Percentiles rank a stretch among this genome's conserved stretches.
phyloP scores from a whole-genome alignment of 2,113 vertebrate species.

The Carassius gibelio region DNA sequence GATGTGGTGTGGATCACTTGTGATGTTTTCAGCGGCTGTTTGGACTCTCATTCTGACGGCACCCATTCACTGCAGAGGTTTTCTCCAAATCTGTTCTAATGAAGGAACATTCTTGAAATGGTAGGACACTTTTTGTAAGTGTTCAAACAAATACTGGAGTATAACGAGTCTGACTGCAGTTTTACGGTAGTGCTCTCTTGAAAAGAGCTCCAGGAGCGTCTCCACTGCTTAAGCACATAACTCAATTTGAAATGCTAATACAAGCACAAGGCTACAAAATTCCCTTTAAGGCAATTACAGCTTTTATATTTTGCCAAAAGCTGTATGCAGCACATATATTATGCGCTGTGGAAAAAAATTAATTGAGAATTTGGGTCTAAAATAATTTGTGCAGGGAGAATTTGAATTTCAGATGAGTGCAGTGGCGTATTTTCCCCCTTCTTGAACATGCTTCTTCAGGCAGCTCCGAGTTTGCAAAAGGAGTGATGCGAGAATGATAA shows the following conservation, averaged over 20 bases:
- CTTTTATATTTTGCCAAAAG: constrained; percentile 59
- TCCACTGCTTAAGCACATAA: constrained; percentile 70
- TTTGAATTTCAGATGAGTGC: constrained; percentile 70
- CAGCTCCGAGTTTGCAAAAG: background rate
- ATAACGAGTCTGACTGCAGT: background rate
- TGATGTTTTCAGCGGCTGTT: background rate
- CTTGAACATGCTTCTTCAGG: constrained; percentile 22
- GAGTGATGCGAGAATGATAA: constrained; percentile 47
- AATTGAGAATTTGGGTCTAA: constrained; percentile 67
- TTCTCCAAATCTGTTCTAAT: background rate
- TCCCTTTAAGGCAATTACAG: constrained; percentile 63
- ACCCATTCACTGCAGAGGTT: background rate
- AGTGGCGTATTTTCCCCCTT: background rate
- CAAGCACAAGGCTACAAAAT: constrained; percentile 60
- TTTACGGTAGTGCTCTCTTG: constrained; percentile 40
- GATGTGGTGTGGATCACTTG: background rate
- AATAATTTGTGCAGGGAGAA: constrained; percentile 63
- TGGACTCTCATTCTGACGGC: background rate
- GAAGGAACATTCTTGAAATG: background rate
- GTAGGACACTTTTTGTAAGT: background rate
- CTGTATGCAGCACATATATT: constrained; percentile 65
- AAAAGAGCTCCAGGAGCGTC: constrained; percentile 61
- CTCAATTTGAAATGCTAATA: constrained; percentile 78
- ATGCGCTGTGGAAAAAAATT: constrained; percentile 69
- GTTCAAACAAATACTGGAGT: constrained; percentile 1